A percentile compares a stretch with the other conserved stretches of the same genome.
Conservation (phyloP, 2,888 invertebrate species). For the Drosophila mayaguana region DNA sequence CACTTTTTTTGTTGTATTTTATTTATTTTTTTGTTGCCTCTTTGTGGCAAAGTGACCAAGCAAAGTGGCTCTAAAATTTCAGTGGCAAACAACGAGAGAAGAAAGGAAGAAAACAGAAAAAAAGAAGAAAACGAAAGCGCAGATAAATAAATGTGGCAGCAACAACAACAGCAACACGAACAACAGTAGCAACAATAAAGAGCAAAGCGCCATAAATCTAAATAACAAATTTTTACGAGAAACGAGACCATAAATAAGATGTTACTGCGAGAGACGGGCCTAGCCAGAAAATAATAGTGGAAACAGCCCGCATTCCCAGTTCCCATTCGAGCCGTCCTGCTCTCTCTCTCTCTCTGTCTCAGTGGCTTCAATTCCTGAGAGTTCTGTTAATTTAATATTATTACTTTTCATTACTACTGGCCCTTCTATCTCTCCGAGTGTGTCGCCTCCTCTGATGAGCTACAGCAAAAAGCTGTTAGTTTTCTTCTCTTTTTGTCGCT, state of each 20-base stretch:
- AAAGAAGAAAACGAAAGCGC: conserved; percentile 34
- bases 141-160: conserved; percentile 72
- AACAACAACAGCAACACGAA: conserved; percentile 5
- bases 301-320: conserved; percentile 20
- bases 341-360: conserved; percentile 7
- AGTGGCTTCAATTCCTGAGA: conserved; percentile 67
- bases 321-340: conserved; percentile 36
- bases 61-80: conserved; percentile 78
- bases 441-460: conserved; percentile 28
- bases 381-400: conserved; percentile 82
- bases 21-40: conserved; percentile 21
- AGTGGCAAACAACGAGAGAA: conserved; percentile 43
- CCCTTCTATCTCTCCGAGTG: conserved; percentile 11
- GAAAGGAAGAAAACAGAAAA: background rate
- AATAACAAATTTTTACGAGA: conserved; percentile 79
- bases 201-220: conserved; percentile 77
- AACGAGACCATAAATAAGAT: conserved; percentile 78
- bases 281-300: conserved; percentile 58
- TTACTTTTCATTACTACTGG: conserved; percentile 80
- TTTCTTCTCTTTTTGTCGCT: conserved; percentile 18
- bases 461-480: conserved; percentile 63
- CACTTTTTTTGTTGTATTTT: conserved; percentile 45
- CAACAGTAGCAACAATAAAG: conserved; percentile 72
- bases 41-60: conserved; percentile 66
- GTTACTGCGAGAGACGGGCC: conserved; percentile 61